These are phyloP conservation scores for Eretmocerus hayati DNA, from an alignment of 2,888 invertebrate genomes.

Conservation along the genomic window DNA sequence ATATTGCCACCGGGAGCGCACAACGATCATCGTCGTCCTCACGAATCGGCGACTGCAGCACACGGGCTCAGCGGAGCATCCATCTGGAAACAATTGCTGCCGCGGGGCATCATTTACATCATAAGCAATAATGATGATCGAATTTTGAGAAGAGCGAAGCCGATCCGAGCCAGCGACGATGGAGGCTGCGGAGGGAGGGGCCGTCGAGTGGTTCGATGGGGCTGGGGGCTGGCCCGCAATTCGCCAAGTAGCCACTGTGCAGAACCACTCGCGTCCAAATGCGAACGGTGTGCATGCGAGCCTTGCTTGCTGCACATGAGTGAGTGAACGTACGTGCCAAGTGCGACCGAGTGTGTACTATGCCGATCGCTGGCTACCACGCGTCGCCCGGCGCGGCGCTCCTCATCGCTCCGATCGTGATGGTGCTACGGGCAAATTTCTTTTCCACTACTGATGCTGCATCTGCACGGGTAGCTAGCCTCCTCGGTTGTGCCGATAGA, in stretches of 20 bases:
- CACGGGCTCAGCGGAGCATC: slow-evolving; percentile 33
- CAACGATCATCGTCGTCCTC: too few relatives aligned
- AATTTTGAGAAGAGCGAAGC: slow-evolving; percentile 42
- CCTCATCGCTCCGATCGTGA: too few relatives aligned
- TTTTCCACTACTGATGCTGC: too few relatives aligned
- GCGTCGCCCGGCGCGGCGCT: too few relatives aligned
- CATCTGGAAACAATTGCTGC: slow-evolving; percentile 47
- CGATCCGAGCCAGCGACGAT: slow-evolving; percentile 44
- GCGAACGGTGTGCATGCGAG: neutral
- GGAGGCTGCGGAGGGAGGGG: too few relatives aligned
- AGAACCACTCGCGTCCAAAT: slow-evolving; percentile 8
- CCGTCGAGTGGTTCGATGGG: slow-evolving; percentile 44
- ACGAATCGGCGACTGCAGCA: slow-evolving; percentile 19
- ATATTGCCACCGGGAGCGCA: too few relatives aligned
- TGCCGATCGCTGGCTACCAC: too few relatives aligned
- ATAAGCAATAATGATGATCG: slow-evolving; percentile 51
- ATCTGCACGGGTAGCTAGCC: neutral
- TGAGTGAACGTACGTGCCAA: neutral
- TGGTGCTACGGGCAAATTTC: too few relatives aligned
- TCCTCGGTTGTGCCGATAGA: slow-evolving; percentile 15
- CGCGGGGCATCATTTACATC: slow-evolving; percentile 55
- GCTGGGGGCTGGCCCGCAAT: slow-evolving; percentile 26
- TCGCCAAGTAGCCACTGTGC: slow-evolving; percentile 41
- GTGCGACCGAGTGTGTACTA: too few relatives aligned
- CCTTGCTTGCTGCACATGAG: neutral